Base-by-base conservation (phyloP, 2,888 invertebrate species). In the Aspidapion aeneum region DNA sequence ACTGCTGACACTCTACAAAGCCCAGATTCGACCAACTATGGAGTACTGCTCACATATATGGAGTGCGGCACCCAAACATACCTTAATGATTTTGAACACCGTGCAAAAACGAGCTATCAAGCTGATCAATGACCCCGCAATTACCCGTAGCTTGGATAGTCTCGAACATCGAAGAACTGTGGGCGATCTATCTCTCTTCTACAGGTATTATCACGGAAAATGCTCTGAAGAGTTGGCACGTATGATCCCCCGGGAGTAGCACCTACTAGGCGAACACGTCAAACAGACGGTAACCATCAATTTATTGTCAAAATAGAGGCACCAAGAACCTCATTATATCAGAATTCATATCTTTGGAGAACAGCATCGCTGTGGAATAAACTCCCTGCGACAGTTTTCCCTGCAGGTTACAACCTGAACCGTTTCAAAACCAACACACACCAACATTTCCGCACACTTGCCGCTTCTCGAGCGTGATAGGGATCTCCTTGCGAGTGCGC, bases 41-140 rank as follows among this genome's bases (percentile, higher is more conserved):
- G 62, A 62, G 21, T 56, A 63, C 56, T 63, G 63, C 52, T 63
- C 55, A 18, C 63, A 63, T 54, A 21, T 63, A 19, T 57, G 55
- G 62, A 50, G 61, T 21, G 16, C 56, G 17, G 61, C 61, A n/a
- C 50, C 62, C 16, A 22, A 54, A 19, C 55, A 54, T 49, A 63
- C 62, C 1, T 22, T 63, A 17, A 49, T 20, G 7, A 17, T 63
- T 3, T 49, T 63, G 19, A 61, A 63, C 52, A 35, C 61, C 16
- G 21, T 63, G 17, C 61, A 63, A 21, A 62, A 21, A 17, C 55
- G 50, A 63, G 62, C 57, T 21, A 49, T 63, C 9, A 9, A 17
- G 9, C 55, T 55, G 12, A 17, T 55, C 16, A 17, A 18, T 17
- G 55, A 55, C 18, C 16, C 12, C 12, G 18, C 16, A 51, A n/a